These are phyloP conservation scores for Heliconius himera DNA, from an alignment of 1,140 invertebrate species.

Conservation along the genomic window DNA sequence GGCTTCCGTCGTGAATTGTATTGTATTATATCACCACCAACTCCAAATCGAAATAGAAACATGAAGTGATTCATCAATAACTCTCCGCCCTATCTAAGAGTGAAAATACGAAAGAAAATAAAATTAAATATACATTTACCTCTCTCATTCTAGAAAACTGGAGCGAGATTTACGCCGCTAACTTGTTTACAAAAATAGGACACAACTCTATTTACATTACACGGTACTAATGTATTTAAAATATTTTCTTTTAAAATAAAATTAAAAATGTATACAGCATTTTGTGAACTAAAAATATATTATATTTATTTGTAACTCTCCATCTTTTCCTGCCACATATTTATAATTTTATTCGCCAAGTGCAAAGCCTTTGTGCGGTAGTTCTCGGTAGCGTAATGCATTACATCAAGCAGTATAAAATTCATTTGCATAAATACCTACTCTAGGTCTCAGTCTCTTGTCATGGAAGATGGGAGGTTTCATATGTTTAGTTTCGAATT, in stretches of 20 bases:
- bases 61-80: too few relatives aligned
- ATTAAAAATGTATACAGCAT: neutral
- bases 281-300: neutral
- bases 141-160: neutral
- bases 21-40: too few relatives aligned
- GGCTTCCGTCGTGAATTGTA: too few relatives aligned
- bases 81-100: too few relatives aligned
- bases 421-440: slow-evolving; percentile 64
- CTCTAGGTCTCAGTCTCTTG: slow-evolving; percentile 44
- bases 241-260: neutral
- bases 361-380: slow-evolving; percentile 45
- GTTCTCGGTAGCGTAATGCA: slow-evolving; percentile 48
- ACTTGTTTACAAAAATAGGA: slow-evolving; percentile 7
- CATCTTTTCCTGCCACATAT: neutral
- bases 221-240: slow-evolving; percentile 9
- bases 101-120: too few relatives aligned
- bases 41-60: too few relatives aligned
- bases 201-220: neutral
- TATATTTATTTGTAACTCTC: neutral
- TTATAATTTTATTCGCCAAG: slow-evolving; percentile 53
- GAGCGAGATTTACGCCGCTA: neutral
- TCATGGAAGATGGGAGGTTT: neutral
- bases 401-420: slow-evolving; percentile 58
- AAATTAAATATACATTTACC: too few relatives aligned
- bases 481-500: slow-evolving; percentile 4